These are phyloP conservation scores for Spea bombifrons DNA, from an alignment of 2,113 vertebrate species.

Conservation along the genomic window DNA sequence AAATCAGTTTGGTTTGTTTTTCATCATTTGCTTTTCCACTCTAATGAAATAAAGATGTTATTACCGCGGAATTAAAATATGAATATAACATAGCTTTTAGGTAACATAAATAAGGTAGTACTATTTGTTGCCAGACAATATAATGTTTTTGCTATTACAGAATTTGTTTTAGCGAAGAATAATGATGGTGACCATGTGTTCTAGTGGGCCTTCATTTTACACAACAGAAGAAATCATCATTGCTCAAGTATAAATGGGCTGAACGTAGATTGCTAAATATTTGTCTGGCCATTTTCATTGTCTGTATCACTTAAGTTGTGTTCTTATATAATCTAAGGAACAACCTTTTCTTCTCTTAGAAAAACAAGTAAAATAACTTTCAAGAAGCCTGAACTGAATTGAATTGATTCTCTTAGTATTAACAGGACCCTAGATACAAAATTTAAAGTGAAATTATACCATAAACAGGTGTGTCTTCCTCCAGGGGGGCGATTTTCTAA, in stretches of 20 bases:
- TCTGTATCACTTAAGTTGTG: constrained; percentile 24
- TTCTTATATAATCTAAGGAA: constrained; percentile 12
- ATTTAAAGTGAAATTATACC: too few relatives aligned
- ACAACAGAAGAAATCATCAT: constrained; percentile 35
- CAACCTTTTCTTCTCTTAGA: neutral
- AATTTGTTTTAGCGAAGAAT: constrained; percentile 14
- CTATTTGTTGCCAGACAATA: neutral
- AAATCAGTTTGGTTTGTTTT: too few relatives aligned
- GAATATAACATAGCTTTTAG: too few relatives aligned
- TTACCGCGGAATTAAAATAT: too few relatives aligned
- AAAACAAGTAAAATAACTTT: constrained; percentile 10
- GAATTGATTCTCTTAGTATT: neutral
- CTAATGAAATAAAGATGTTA: too few relatives aligned
- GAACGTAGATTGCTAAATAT: constrained; percentile 34
- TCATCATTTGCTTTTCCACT: too few relatives aligned
- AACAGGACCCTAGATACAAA: too few relatives aligned
- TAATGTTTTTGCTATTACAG: neutral
- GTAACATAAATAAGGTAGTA: neutral
- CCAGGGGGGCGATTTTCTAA: too few relatives aligned
- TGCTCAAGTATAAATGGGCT: constrained; percentile 7
- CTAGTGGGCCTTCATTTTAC: constrained; percentile 39
- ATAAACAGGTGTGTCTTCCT: too few relatives aligned
- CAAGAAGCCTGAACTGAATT: neutral
- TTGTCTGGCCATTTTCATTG: constrained; percentile 22
- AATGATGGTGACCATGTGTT: constrained; percentile 43